Evolutionary conservation across 2,888 invertebrate genomes (phyloP).

Genomic region (Parnassius orleans): DNA sequence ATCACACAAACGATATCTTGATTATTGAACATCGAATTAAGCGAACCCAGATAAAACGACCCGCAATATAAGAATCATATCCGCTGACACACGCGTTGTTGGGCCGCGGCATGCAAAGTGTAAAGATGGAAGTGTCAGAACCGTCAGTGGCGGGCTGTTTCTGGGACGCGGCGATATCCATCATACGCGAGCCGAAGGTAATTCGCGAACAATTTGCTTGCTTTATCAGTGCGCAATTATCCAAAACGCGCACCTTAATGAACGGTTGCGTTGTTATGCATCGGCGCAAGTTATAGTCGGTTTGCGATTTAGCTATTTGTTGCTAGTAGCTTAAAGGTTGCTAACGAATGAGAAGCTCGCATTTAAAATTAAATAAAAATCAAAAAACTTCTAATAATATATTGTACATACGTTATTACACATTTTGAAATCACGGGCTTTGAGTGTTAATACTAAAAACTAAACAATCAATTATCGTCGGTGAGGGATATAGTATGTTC

Average conservation of each 20-base stretch:
- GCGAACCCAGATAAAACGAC: too few relatives aligned
- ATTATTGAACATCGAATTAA: too few relatives aligned
- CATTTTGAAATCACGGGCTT: too few relatives aligned
- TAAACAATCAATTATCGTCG: too few relatives aligned
- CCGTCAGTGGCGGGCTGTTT: conserved; percentile 38
- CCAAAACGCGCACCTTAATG: conserved; percentile 72
- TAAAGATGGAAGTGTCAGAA: conserved; percentile 27
- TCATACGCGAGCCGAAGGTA: conserved; percentile 58
- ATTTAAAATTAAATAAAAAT: too few relatives aligned
- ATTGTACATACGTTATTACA: too few relatives aligned
- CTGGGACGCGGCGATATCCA: conserved; percentile 63
- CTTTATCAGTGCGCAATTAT: conserved; percentile 78
- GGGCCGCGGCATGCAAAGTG: conserved; percentile 8
- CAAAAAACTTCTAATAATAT: too few relatives aligned
- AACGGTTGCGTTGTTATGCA: conserved; percentile 58
- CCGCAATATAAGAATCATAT: background rate
- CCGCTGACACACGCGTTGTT: background rate
- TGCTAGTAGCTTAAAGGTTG: too few relatives aligned
- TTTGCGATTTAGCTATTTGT: background rate
- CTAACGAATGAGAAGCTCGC: too few relatives aligned
- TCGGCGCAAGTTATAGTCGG: background rate
- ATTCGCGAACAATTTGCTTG: conserved; percentile 76
- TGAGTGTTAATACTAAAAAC: too few relatives aligned
- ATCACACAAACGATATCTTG: too few relatives aligned
- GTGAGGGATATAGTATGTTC: too few relatives aligned